Conservation (phyloP, 2,113 vertebrate species). For the Chunga burmeisteri region DNA sequence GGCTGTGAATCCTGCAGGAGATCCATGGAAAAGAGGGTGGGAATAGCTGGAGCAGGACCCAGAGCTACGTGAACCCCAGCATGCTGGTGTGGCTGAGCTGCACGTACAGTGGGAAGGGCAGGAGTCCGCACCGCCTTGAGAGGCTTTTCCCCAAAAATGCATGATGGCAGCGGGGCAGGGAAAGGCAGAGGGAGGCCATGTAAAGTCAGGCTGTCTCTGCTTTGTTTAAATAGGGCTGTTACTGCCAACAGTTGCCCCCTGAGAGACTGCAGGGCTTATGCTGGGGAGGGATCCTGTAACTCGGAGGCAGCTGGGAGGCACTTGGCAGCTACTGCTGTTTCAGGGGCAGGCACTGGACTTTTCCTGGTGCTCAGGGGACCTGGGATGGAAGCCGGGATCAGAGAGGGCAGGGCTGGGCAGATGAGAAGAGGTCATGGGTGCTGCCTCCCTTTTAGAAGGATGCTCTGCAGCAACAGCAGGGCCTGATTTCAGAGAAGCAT, state of each 20-base stretch:
- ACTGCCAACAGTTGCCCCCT: neutral
- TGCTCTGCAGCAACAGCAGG: neutral
- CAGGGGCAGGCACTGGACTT: neutral
- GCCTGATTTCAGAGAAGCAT: neutral
- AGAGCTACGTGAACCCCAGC: neutral
- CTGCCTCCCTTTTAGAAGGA: neutral
- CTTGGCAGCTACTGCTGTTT: neutral
- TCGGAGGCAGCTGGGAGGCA: neutral
- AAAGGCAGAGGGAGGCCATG: neutral
- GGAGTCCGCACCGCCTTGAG: neutral
- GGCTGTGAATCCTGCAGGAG: neutral
- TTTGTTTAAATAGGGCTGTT: neutral
- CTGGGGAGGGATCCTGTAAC: neutral
- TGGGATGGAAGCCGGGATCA: neutral
- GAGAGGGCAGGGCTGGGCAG: neutral
- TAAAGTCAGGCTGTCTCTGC: neutral
- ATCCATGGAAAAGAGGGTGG: neutral
- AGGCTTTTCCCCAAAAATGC: neutral
- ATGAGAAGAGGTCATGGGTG: neutral
- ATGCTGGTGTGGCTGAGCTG: neutral
- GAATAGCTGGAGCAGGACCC: neutral
- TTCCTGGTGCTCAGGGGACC: neutral
- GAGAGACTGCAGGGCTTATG: neutral
- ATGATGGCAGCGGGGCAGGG: neutral
- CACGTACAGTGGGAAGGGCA: neutral